Base-by-base conservation (phyloP, 1,140 invertebrate genomes). In the Subanguina moxae region DNA sequence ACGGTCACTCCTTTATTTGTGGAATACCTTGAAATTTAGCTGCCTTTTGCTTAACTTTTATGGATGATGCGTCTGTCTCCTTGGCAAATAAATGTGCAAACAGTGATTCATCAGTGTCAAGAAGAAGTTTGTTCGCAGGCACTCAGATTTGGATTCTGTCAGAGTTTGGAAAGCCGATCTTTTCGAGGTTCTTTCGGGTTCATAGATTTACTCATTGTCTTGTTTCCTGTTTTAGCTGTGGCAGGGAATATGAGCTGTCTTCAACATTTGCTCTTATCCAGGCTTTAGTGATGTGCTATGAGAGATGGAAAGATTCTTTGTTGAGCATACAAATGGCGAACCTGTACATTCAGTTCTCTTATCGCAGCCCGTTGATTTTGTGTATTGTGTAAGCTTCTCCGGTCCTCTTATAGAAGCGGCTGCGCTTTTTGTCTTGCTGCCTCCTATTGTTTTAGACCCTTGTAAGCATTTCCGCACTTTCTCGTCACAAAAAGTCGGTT, bases 101-200 rank as follows among this genome's bases (percentile, higher is more conserved):
- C 32, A 38, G 32, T 38, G 32, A 38, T 38, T 38, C 11, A 38
- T 3, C 32, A 5, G 32, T 38, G 3, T 38, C 32, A 5, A 38
- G 11, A 3, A 38, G 11, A 38, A 38, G 11, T 38, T 38, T 38
- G 32, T 52, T 25, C 48, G 17, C 3, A 15, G 66, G 64, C 32
- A 58, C 45, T 13, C 66, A 77, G 56, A 66, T 76, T 30, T 77
- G 68, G 48, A 63, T 76, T 28, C 66, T 76, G 13, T 78, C 76
- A 25, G 74, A 76, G 62, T 76, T 57, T 65, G 74, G 74, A 58
- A 76, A 76, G 42, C 74, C 74, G 21, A 76, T 76, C 21, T 76
- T 78, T 30, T 73, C 65, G 7, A 76, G 74, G 74, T 76, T 38
- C n/a, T n/a, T n/a, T n/a, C n/a, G n/a, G n/a, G n/a, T n/a, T n/a